Base-by-base conservation (phyloP, 2,888 invertebrate genomes). In the Monochamus alternatus region DNA sequence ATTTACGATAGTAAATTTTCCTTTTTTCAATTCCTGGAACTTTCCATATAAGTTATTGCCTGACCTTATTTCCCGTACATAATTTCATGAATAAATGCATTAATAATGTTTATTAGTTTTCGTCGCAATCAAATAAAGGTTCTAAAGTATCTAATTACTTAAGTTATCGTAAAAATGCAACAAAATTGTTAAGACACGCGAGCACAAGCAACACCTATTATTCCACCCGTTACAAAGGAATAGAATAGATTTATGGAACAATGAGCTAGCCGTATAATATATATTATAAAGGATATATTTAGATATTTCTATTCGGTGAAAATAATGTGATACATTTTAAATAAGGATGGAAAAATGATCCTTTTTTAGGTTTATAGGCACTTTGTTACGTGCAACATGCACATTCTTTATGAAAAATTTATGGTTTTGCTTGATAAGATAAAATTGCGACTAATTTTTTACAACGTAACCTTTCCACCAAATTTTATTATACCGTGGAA, bases 141-240 rank as follows among this genome's bases (percentile, higher is more conserved):
- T 58, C 44, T 4, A 12, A 64, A 44, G 64, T 43, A 58, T 67
- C 67, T 68, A 68, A 68, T 68, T 68, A 68, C 68, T 68, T 68
- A 67, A 44, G 12, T 68, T 68, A 68, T 68, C 68, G 68, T 68
- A 59, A 68, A 68, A 68, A 59, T 68, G 68, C 68, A 68, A 68
- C 68, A 68, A 68, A 68, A 38, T 68, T n/a, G 58, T 12, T 9
- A 5, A 51, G 31, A 68, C 68, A 68, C 59, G 68, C 68, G 43
- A 68, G 12, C 55, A n/a, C 12, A 64, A 64, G 66, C 66, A 14
- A 66, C 66, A 55, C 66, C 66, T 66, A 52, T 66, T 66, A 66
- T 66, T 7, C 32, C n/a, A 9, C 8, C 32, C 10, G n/a, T 32
- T 52, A 52, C 66, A 52, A 52, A 14, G 66, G 55, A 31, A n/a